Base-by-base conservation (phyloP, 2,888 invertebrate genomes). In the Nephrotoma flavescens region DNA sequence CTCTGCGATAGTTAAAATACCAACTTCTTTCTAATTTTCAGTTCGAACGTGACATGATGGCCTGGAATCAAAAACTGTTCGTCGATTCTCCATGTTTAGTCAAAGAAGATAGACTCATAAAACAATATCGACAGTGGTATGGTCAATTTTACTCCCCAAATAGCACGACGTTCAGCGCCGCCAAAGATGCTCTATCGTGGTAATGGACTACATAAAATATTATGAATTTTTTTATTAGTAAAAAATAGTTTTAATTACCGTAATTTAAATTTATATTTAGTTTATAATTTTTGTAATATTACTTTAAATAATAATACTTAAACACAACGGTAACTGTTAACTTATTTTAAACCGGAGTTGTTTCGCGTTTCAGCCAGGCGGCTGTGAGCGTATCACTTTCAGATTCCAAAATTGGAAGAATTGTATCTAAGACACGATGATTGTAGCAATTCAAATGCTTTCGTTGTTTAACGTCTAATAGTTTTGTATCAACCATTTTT, bases 21-120 rank as follows among this genome's bases (percentile, higher is more conserved):
- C n/a, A 47, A 47, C n/a, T 12, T 47, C n/a, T 15, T 15, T 42
- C 42, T 42, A 42, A 12, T 42, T 84, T 42, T n/a, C 92, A 97
- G 96, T 95, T 97, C 89, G 95, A 96, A 90, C 93, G 97, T 0
- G 98, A 98, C 90, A 94, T 97, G 0, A 93, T 93, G 88, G 94
- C 98, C 4, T 98, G 98, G 98, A 97, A 97, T 90, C 95, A 95
- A 91, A 98, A 98, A 89, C 93, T 93, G 9, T 97, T 94, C 90
- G 92, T 94, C 0, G 93, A 93, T 47, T 94, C 94, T 0, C 97
- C 97, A 0, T 89, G 95, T 0, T 93, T 97, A 87, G 95, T 96
- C 0, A 94, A 94, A 88, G 95, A 96, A 87, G 98, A 98, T 90
- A 93, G 93, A 6, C 92, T 94, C 0, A 94, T 98, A 0, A 93